A percentile compares a stretch with the other conserved stretches of the same genome.
Evolutionary conservation across 2,797 vertebrate species (phyloP).

Genomic region (Moxostoma hubbsi): DNA sequence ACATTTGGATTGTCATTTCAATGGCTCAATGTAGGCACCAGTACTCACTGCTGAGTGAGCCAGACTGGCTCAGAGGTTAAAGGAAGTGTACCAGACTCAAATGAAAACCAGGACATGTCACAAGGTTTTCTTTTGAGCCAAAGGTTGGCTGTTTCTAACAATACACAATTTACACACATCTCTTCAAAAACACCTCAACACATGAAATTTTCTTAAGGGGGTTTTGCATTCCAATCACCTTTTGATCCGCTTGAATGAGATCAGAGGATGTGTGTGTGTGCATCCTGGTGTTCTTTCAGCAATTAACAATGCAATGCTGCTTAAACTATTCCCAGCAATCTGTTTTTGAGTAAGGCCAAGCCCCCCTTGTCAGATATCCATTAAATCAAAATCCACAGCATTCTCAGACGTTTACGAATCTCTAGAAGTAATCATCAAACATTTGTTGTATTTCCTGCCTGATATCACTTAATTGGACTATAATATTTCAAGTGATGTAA

Average conservation of each 20-base stretch:
- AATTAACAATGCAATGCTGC: conserved; percentile 58
- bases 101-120: conserved; percentile 47
- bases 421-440: conserved; percentile 60
- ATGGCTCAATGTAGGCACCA: conserved; percentile 21
- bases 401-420: conserved; percentile 74
- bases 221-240: conserved; percentile 46
- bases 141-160: conserved; percentile 33
- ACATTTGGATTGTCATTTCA: conserved; percentile 42
- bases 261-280: too few species aligned
- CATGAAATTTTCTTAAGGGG: conserved; percentile 2
- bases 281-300: conserved; percentile 13
- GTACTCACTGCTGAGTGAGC: conserved; percentile 4
- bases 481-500: conserved; percentile 39
- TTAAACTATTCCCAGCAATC: conserved; percentile 52
- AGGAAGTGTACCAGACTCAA: conserved; percentile 30
- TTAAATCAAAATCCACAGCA: conserved; percentile 62
- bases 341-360: conserved; percentile 43
- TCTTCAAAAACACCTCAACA: conserved; percentile 2
- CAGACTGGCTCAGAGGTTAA: conserved; percentile 14
- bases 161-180: conserved; percentile 31
- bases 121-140: conserved; percentile 13
- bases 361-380: too few species aligned
- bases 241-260: background rate
- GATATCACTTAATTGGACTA: conserved; percentile 42
- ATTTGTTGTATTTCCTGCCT: conserved; percentile 50